phyloP scores from a whole-genome alignment of 2,113 vertebrate species.

The Nothocercus julius region DNA sequence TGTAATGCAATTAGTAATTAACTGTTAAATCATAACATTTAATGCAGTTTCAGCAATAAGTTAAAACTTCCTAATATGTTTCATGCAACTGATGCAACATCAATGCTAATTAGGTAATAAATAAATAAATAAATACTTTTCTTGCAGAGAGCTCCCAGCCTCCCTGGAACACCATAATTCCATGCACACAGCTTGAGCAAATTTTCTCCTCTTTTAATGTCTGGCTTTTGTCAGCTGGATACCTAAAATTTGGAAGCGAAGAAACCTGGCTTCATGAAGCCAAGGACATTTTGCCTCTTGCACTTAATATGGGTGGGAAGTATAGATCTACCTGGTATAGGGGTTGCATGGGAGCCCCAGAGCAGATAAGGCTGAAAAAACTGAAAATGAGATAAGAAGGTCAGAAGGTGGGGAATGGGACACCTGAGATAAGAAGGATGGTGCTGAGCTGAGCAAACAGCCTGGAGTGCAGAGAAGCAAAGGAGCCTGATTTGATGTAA shows the following conservation, averaged over 20 bases:
- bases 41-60: not conserved
- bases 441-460: not conserved
- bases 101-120: not conserved
- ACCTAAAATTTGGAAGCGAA: not conserved
- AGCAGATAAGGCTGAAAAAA: not conserved
- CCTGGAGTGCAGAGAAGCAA: not conserved
- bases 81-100: not conserved
- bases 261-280: not conserved
- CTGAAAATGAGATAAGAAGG: not conserved
- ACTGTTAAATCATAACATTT: not conserved
- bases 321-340: not conserved
- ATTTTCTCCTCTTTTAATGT: not conserved
- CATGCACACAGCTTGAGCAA: not conserved
- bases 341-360: rapidly evolving
- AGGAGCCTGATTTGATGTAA: not conserved
- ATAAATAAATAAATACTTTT: not conserved
- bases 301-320: not conserved
- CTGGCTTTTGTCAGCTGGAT: not conserved
- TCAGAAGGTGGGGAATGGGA: not conserved
- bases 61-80: not conserved
- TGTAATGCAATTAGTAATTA: not conserved
- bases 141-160: not conserved
- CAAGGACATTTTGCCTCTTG: not conserved
- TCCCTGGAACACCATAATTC: not conserved
- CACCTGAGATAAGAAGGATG: not conserved